Evolutionary conservation across 1,140 invertebrate genomes (phyloP), one percentile per base, ranked within the genome.

Genomic region (Drosophila azteca): DNA sequence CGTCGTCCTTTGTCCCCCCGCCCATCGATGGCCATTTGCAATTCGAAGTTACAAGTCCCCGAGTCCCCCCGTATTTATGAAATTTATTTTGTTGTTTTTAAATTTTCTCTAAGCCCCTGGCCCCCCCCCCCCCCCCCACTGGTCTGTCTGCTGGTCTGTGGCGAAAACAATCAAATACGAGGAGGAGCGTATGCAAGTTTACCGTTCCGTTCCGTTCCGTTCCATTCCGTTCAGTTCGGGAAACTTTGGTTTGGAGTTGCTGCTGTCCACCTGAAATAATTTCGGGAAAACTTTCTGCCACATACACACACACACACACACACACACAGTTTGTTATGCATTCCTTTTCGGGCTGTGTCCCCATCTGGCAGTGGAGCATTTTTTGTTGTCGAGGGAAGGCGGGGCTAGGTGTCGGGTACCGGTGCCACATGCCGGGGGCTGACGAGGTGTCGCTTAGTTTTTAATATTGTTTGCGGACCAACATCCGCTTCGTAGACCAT

Each of bases 181-280:
- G 35, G 39, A 7, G 35, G 54, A 54, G 59, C 58, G 45, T 78
- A 81, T 81, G 74, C 74, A 78, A 78, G 73, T 70, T 65, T 45
- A 54, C 22, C 68, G 54, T 71, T 20, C 17, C 17, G 1, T 20
- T 20, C 17, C 68, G 54, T 71, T 71, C 70, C 68, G 54, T 71
- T 20, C 17, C 17, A 20, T 20, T 20, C 17, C 68, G 54, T 71
- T 71, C 70, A 83, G 71, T 65, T 52, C 24, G 4, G 45, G 41
- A 29, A 82, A 85, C 82, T 87, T 87, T 82, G 63, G 78, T 87
- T 87, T 82, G 63, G 78, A 79, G 77, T 59, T 71, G 67, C 57
- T 67, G 55, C 43, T 71, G 67, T 71, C 54, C 62, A 66, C 81
- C 80, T 79, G 69, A 76, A 83, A 84, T 66, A 84, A 71, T 80